Evolutionary conservation across 1,140 invertebrate genomes (phyloP).

Genomic region (Pomphorhynchus laevis): DNA sequence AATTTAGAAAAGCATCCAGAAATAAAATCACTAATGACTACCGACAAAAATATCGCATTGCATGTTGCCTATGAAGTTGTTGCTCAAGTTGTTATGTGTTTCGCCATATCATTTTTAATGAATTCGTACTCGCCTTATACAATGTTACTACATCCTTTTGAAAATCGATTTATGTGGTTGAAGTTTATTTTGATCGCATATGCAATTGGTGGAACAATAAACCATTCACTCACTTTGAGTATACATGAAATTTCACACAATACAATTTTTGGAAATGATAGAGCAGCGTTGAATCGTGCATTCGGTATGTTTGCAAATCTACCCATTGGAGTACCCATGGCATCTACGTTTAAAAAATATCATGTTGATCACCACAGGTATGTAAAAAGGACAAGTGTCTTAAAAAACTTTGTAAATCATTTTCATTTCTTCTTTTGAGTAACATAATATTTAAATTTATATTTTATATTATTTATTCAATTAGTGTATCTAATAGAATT

Average conservation of each 20-base stretch:
- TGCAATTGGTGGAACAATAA: conserved; percentile 16
- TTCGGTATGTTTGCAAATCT: conserved; percentile 19
- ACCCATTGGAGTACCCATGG: conserved; percentile 17
- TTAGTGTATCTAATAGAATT: no score
- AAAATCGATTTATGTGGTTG: conserved; percentile 2
- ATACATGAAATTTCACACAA: conserved; percentile 20
- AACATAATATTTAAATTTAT: no score
- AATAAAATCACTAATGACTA: conserved; percentile 19
- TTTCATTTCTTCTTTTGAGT: no score
- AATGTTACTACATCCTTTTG: conserved; percentile 12
- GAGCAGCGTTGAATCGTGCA: conserved; percentile 15
- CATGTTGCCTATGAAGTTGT: conserved; percentile 14
- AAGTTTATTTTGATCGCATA: conserved; percentile 12
- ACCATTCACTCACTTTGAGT: conserved; percentile 18
- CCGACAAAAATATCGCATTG: conserved; percentile 15
- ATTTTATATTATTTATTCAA: no score
- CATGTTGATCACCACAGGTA: conserved; percentile 18
- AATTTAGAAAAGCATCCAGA: conserved; percentile 16
- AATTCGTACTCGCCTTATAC: conserved; percentile 15
- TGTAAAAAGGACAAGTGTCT: background rate
- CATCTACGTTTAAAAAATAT: conserved; percentile 20
- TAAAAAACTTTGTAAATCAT: no score
- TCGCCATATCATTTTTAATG: conserved; percentile 12
- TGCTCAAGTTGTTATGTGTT: conserved; percentile 15
- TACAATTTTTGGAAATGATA: conserved; percentile 17